Evolutionary conservation across 2,888 invertebrate species (phyloP), one percentile per base, ranked within the genome.

Genomic region (Stratiomys singularior): DNA sequence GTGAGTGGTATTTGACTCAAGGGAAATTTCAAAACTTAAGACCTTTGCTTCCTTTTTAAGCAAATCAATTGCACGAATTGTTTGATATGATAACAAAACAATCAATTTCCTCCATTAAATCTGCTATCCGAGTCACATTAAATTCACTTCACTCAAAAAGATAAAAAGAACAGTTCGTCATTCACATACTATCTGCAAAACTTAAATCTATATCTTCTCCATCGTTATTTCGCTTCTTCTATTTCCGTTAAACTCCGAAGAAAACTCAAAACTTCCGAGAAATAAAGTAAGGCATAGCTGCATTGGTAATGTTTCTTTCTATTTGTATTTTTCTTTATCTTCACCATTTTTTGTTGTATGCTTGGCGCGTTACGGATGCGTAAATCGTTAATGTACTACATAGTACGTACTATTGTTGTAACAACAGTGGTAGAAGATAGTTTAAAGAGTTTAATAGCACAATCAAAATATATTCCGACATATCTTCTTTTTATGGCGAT

Each of bases 201-300:
- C 18, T 60, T 21, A 60, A 60, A 52, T 60, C 25, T 9, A 3
- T 11, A 23, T 60, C 58, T 60, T 25, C 9, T 37, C 5, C 37
- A n/a, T n/a, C n/a, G n/a, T n/a, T n/a, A n/a, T n/a, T 37, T 37
- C 37, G 3, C 9, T 3, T 23, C 58, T 11, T 23, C 4, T 60
- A 23, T 60, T 60, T 25, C 58, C 58, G 58, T 60, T 60, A 23
- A 60, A 60, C n/a, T 11, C 18, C 18, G n/a, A 37, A 37, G 9
- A 37, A 37, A 37, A 37, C 37, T 37, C 9, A 4, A n/a, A 60
- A 21, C 58, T 60, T 60, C 25, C 23, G n/a, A 4, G 18, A 60
- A 60, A 52, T 52, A 52, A 44, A 21, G 52, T 52, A 52, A 52
- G n/a, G 58, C 21, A 60, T 60, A 37, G 37, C 37, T 37, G 37